phyloP scores from a whole-genome alignment of 2,113 vertebrate species.

The Himantopus leucocephalus region DNA sequence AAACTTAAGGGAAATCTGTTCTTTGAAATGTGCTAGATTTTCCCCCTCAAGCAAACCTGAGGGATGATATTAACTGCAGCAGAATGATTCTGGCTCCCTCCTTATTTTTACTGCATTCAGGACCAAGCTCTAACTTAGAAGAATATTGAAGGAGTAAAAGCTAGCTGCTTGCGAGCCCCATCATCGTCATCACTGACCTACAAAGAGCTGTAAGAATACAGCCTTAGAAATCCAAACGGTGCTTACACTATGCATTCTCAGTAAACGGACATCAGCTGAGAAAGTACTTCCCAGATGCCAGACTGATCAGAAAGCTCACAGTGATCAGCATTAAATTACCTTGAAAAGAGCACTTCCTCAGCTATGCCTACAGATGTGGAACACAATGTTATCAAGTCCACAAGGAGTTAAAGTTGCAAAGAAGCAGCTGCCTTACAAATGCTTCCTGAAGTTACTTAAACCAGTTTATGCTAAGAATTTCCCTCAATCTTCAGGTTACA shows the following conservation, averaged over 20 bases:
- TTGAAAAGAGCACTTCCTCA: background rate
- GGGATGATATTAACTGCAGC: background rate
- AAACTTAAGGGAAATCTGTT: background rate
- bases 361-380: background rate
- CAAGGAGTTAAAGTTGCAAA: background rate
- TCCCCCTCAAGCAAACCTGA: background rate
- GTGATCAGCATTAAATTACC: background rate
- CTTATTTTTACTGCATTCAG: background rate
- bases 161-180: background rate
- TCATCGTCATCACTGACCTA: background rate
- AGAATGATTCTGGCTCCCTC: background rate
- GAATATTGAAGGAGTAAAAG: background rate
- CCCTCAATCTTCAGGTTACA: background rate
- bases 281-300: background rate
- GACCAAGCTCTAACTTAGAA: background rate
- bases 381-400: background rate
- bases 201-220: background rate
- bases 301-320: background rate
- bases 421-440: background rate
- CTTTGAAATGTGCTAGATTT: background rate
- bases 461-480: background rate
- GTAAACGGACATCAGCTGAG: background rate
- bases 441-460: background rate
- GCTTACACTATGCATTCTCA: background rate
- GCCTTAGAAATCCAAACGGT: background rate